A percentile compares a stretch with the other conserved stretches of the same genome.
These are phyloP conservation scores for Python bivittatus DNA, from an alignment of 2,113 vertebrate genomes.

Conservation along the genomic window DNA sequence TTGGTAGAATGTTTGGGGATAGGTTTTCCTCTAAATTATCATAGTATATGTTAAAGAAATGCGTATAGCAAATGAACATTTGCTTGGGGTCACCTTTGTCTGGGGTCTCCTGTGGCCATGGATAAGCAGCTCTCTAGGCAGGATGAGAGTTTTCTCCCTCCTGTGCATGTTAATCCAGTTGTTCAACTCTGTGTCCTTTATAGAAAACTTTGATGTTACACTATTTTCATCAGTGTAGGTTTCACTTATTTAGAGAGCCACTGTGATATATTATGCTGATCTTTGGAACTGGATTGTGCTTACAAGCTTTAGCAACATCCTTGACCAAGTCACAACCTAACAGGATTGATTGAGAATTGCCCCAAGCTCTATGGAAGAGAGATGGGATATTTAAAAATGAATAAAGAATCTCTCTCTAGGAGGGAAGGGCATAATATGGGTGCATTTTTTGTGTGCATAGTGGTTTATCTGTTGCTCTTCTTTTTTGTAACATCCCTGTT, in stretches of 20 bases:
- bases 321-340: neutral
- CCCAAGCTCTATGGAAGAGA: neutral
- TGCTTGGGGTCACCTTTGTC: constrained; percentile 36
- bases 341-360: neutral
- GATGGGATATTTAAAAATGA: neutral
- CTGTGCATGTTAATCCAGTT: constrained; percentile 6
- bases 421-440: neutral
- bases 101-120: constrained; percentile 52
- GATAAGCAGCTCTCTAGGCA: constrained; percentile 46
- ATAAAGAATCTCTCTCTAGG: neutral
- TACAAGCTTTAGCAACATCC: neutral
- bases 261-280: neutral
- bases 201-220: constrained; percentile 3
- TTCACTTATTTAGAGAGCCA: neutral
- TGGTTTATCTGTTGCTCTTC: neutral
- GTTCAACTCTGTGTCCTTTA: neutral
- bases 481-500: neutral
- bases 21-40: constrained; percentile 60
- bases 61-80: constrained; percentile 56
- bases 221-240: neutral
- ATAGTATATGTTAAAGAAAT: constrained; percentile 49
- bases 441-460: neutral
- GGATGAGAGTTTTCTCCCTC: constrained; percentile 13
- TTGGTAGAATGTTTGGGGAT: constrained; percentile 48
- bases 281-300: neutral